Conservation (phyloP, 2,113 vertebrate species). For the Myiozetetes cayanensis region DNA sequence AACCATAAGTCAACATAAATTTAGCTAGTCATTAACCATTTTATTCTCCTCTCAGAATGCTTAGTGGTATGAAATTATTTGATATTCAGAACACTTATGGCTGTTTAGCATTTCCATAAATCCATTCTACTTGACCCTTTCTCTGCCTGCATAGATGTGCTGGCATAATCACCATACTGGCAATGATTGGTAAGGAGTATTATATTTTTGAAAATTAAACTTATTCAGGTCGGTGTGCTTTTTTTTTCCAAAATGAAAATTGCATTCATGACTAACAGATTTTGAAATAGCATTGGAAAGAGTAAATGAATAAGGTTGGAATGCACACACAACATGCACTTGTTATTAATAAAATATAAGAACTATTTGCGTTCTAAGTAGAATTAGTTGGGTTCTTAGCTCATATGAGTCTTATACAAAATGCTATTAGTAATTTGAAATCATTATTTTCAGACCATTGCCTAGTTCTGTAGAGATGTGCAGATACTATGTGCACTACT, state of each 20-base stretch:
- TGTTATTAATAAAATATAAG: not conserved
- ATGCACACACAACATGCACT: not conserved
- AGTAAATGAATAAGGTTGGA: not conserved
- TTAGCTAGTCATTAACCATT: not conserved
- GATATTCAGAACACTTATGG: not conserved
- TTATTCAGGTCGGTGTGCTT: not conserved
- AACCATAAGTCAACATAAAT: not conserved
- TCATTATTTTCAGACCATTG: not conserved
- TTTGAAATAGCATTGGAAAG: not conserved
- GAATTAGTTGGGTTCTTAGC: not conserved
- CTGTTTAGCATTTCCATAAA: not conserved
- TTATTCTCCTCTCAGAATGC: not conserved
- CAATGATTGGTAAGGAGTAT: not conserved
- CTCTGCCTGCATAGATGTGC: not conserved
- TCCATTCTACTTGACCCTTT: not conserved
- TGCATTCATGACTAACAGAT: not conserved
- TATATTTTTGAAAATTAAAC: not conserved
- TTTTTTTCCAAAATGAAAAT: not conserved
- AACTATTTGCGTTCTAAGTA: not conserved
- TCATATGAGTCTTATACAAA: not conserved
- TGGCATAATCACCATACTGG: not conserved
- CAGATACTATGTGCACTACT: not conserved
- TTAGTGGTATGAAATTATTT: not conserved
- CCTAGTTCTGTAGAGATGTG: not conserved
- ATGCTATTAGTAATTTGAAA: not conserved